Evolutionary conservation across 2,113 vertebrate species (phyloP), one percentile per base, ranked within the genome.

Genomic region (Ginglymostoma cirratum): DNA sequence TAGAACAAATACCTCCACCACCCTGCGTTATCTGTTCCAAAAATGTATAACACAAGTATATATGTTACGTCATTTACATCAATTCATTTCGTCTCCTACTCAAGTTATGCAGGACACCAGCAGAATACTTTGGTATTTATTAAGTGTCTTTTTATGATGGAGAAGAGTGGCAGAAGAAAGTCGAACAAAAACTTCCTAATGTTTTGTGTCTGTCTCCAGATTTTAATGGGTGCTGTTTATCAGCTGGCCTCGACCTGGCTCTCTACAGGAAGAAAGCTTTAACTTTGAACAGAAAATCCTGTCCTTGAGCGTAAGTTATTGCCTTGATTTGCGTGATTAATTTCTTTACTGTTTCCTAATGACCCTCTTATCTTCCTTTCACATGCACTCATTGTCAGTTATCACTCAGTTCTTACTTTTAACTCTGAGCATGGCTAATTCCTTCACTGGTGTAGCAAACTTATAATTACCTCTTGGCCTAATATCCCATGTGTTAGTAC

Each of bases 321-420:
- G 69, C 23, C 69, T 69, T 24, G 12, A 95, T 72, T 34, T 95
- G 69, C 3, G 14, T 48, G 69, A 95, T 95, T 72, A 27, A 95
- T 95, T 93, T 72, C 94, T 90, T 12, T 95, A 69, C 69, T 95
- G 67, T 72, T 95, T 76, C 94, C 94, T 52, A 72, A 95, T 95
- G 42, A 72, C 24, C 45, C 45, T 45, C 12, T 95, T 95, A 95
- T 95, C 94, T 95, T 45, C 66, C 38, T 42, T 34, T 95, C 14
- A 72, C 94, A 95, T 72, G 67, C 67, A 95, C 89, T 93, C 30
- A 8, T 17, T 93, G 89, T 67, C 61, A 66, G 55, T 93, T 66
- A 93, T 66, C 89, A 34, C 52, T 90, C 55, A n/a, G 30, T 61
- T 34, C 52, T 19, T 92, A 52, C 87, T 38, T 66, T 93, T 61